Conservation (phyloP, 1,140 invertebrate species). For the Drosophila dunni region DNA sequence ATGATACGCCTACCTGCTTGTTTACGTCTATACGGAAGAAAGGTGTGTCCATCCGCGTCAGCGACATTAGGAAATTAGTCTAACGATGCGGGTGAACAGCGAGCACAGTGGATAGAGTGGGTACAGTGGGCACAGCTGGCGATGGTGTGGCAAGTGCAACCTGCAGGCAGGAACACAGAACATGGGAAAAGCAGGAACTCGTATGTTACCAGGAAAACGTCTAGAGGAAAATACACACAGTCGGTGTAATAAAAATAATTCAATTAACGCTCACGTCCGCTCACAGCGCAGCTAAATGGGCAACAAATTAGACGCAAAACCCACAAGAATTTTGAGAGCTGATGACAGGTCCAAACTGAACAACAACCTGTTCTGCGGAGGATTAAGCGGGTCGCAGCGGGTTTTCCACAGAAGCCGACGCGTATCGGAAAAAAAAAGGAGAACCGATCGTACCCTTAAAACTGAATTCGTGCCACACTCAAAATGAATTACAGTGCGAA, state of each 20-base stretch:
- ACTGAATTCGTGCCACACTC: constrained; percentile 39
- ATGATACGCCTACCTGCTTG: constrained; percentile 17
- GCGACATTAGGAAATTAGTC: constrained; percentile 72
- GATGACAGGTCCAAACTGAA: constrained; percentile 61
- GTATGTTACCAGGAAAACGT: constrained; percentile 50
- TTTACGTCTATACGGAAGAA: not conserved
- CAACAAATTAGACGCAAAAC: constrained; percentile 72
- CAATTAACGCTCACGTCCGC: constrained; percentile 69
- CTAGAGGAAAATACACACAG: constrained; percentile 30
- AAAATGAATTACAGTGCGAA: constrained; percentile 76
- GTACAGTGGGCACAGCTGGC: constrained; percentile 60
- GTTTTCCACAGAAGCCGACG: constrained; percentile 47
- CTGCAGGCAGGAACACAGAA: not conserved
- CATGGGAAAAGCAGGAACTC: not conserved
- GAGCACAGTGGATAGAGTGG: not conserved
- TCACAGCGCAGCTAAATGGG: constrained; percentile 63
- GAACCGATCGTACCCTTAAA: not conserved
- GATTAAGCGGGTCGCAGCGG: constrained; percentile 54
- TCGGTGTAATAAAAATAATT: constrained; percentile 73
- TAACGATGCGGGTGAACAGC: constrained; percentile 76
- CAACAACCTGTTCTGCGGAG: constrained; percentile 10
- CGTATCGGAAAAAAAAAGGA: not conserved
- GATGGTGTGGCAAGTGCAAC: constrained; percentile 55
- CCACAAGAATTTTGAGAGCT: constrained; percentile 65
- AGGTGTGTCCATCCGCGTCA: constrained; percentile 57